Base-by-base conservation (phyloP, 2,888 invertebrate genomes). In the Brachyptera putata region DNA sequence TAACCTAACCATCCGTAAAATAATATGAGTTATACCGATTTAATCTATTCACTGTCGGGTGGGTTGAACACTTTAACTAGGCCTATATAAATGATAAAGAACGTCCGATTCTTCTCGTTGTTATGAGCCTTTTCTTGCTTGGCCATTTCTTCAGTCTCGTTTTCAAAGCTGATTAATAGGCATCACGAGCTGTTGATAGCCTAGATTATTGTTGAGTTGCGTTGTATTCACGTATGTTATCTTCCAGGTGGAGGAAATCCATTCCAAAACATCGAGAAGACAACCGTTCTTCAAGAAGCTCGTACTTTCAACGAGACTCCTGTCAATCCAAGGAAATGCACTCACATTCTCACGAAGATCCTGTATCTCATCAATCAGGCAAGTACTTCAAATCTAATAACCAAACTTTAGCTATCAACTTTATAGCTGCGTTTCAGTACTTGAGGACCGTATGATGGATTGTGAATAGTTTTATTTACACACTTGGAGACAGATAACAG, bases 291-390 rank as follows among this genome's bases (percentile, higher is more conserved):
- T 22, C 99, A 99, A 77, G 98, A 99, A 82, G 92, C 97, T 0
- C 83, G 98, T 46, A 91, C 91, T 57, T 99, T 99, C 75, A 99
- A 99, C 74, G 97, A 99, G 69, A 95, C 96, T 0, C 94, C 97
- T 1, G 93, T 99, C 1, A 96, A 98, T 77, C 92, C 95, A 3
- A 81, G 93, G 75, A 98, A 95, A 90, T 99, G 99, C 77, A 89
- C 90, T 34, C 87, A 90, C 69, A 96, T 98, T 72, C 79, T 99
- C 66, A 95, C 97, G 63, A 99, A 98, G 79, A 89, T 99, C 66
- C 79, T 99, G 21, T 98, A 96, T 76, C 80, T 99, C 66, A 81
- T 99, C 65, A 96, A 96, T 73, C 98, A 98, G 79, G 86, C 84
- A 70, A 59, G 61, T 53, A 21, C 9, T 50, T 21, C 1, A 46